Evolutionary conservation across 2,888 invertebrate genomes (phyloP).

Genomic region (Panopea generosa): DNA sequence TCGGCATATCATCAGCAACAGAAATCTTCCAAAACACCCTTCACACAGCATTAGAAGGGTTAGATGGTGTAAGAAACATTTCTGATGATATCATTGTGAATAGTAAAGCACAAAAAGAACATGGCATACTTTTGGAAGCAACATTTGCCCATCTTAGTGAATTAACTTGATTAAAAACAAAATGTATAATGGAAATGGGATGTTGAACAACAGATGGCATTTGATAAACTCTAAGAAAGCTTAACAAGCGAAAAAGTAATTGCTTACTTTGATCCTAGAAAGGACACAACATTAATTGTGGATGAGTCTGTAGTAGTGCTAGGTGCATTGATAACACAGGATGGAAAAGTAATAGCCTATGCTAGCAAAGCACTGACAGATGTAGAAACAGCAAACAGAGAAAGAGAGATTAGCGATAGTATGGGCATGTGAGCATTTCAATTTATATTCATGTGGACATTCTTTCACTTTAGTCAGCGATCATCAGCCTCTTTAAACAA

Average conservation of each 20-base stretch:
- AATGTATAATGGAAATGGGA: slow-evolving; percentile 52
- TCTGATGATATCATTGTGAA: slow-evolving; percentile 39
- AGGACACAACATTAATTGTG: slow-evolving; percentile 54
- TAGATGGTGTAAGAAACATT: slow-evolving; percentile 28
- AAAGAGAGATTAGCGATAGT: slow-evolving; percentile 63
- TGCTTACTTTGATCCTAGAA: slow-evolving; percentile 55
- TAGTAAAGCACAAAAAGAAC: slow-evolving; percentile 26
- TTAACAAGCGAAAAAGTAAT: slow-evolving; percentile 45
- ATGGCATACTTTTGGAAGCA: slow-evolving; percentile 31
- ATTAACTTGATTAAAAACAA: slow-evolving; percentile 8
- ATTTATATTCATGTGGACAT: slow-evolving; percentile 54
- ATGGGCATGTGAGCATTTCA: slow-evolving; percentile 69
- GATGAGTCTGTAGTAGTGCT: slow-evolving; percentile 68
- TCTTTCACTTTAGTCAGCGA: neutral
- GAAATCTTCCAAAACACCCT: slow-evolving; percentile 24
- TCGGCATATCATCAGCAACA: slow-evolving; percentile 37
- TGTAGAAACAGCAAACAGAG: slow-evolving; percentile 68
- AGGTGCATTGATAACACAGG: slow-evolving; percentile 59
- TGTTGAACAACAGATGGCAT: slow-evolving; percentile 28
- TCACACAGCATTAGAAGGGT: no score
- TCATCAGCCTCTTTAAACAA: neutral
- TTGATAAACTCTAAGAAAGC: slow-evolving; percentile 56
- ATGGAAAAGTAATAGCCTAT: slow-evolving; percentile 50
- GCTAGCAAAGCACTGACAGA: slow-evolving; percentile 61
- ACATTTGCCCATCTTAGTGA: neutral